phyloP scores from a whole-genome alignment of 2,113 vertebrate genomes.

The Oreamnos americanus region DNA sequence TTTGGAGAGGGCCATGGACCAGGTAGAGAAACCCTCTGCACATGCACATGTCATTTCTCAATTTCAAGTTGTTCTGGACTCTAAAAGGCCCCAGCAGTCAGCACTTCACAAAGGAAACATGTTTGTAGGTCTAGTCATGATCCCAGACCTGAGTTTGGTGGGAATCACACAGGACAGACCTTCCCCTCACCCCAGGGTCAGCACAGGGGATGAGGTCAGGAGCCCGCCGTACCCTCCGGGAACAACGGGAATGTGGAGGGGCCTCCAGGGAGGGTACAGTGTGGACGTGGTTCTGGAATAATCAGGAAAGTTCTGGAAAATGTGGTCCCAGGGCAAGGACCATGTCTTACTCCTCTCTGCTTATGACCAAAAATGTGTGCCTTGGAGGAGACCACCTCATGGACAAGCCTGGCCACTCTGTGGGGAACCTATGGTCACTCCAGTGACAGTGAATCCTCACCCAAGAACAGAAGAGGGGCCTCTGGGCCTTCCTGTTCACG shows the following conservation, averaged over 20 bases:
- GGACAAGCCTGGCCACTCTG: neutral
- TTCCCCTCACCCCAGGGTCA: neutral
- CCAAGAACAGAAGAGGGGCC: too few relatives aligned
- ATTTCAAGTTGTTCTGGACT: neutral
- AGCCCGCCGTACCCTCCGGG: rapidly evolving
- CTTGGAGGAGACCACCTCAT: neutral
- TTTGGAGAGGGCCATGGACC: neutral
- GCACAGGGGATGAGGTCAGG: neutral
- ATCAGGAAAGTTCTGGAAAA: neutral
- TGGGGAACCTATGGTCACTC: neutral
- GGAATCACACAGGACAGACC: neutral
- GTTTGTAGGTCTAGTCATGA: neutral
- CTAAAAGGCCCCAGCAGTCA: neutral
- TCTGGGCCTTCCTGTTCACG: neutral
- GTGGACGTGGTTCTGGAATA: neutral
- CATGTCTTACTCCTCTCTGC: neutral
- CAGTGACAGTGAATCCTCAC: neutral
- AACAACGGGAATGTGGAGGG: neutral
- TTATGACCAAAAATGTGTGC: neutral
- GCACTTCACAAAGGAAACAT: neutral
- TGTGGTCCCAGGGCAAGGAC: neutral
- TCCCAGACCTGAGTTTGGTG: neutral
- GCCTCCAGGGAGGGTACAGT: neutral
- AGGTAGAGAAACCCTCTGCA: neutral
- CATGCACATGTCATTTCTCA: neutral